phyloP scores from a whole-genome alignment of 2,113 vertebrate species.

The Carlito syrichta region DNA sequence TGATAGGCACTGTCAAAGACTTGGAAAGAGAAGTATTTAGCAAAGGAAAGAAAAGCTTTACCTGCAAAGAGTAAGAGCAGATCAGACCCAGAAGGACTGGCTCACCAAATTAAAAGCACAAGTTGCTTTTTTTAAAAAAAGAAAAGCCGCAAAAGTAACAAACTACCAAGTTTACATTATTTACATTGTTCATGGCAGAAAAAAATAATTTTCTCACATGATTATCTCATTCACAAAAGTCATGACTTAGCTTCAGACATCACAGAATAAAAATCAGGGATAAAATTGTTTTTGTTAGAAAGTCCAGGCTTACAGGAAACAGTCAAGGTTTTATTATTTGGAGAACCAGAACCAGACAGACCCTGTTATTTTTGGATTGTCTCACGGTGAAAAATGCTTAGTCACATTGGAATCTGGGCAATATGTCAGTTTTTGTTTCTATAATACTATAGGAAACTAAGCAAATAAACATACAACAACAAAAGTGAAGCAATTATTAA shows the following conservation, averaged over 20 bases:
- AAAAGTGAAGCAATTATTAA: neutral
- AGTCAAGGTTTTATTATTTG: constrained; percentile 14
- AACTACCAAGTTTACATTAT: neutral
- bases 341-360: neutral
- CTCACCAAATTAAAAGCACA: neutral
- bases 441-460: neutral
- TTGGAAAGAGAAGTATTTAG: neutral
- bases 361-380: neutral
- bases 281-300: neutral
- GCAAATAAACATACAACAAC: neutral
- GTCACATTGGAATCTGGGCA: neutral
- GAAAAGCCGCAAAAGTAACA: neutral
- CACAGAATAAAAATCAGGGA: neutral
- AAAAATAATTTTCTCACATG: neutral
- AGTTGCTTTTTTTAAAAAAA: neutral
- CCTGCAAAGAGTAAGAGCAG: neutral
- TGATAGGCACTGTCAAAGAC: neutral
- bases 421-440: neutral
- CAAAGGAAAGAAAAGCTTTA: neutral
- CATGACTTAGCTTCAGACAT: neutral
- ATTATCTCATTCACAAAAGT: neutral
- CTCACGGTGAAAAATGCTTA: neutral
- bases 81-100: neutral
- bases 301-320: neutral
- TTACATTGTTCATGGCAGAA: neutral